Base-by-base conservation (phyloP, 2,888 invertebrate genomes). In the Philopedon plagiatum region DNA sequence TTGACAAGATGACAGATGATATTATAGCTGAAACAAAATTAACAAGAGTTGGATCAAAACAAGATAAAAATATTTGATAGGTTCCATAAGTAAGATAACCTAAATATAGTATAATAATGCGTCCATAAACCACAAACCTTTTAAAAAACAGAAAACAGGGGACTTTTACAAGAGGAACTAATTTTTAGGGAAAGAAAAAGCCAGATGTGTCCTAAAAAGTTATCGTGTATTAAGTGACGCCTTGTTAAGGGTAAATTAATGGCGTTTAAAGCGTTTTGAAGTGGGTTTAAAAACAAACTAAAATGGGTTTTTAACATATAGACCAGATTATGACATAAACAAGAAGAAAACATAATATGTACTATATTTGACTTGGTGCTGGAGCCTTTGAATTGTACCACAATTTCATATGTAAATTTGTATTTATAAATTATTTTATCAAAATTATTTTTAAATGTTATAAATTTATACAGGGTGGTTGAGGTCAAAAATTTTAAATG, bases 181-280 rank as follows among this genome's bases (percentile, higher is more conserved):
- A 18, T 44, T 44, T 44, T 44, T 44, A 44, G 8, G 19, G 18
- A 19, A 21, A 21, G 8, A 23, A 49, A 23, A 26, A 39, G 9
- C 37, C 60, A 60, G 60, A 60, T 60, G 60, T 44, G 37, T 15
- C 41, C 44, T 9, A 60, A 60, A 60, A 58, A 60, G 9, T 13
- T 44, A 15, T 13, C 9, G 41, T 60, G 19, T 13, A 39, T 60
- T 26, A 60, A 60, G 60, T 60, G 60, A 41, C 18, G 26, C 15
- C 44, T 60, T 29, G 60, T 60, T 60, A 60, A 60, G 21, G 11
- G 44, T 13, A 60, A 44, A 60, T 60, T 41, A 44, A 60, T 60
- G 41, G 61, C 49, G 7, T 26, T 23, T 26, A 26, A 13, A 49
- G 13, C 5, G 26, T 26, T 26, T n/a, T 26, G 7, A 49, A 46